phyloP scores from a whole-genome alignment of 2,113 vertebrate species.

The Albula goreensis region DNA sequence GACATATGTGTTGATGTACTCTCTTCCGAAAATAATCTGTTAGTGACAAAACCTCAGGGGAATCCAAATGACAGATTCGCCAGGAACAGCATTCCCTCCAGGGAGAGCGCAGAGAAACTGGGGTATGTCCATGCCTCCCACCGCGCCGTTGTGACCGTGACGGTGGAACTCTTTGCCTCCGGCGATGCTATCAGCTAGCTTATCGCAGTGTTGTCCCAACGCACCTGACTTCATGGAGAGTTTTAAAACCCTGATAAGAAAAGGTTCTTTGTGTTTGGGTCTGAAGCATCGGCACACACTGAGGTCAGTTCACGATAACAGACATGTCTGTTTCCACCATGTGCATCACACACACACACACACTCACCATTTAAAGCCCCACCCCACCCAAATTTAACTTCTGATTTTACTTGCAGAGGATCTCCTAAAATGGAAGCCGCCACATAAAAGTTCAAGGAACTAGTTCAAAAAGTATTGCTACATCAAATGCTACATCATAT shows the following conservation, averaged over 20 bases:
- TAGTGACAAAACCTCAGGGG: neutral
- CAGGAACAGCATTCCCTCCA: neutral
- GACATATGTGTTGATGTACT: neutral
- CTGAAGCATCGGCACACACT: neutral
- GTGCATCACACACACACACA: constrained; percentile 4
- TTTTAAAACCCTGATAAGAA: neutral
- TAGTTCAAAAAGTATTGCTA: too few species aligned
- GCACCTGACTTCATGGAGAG: neutral
- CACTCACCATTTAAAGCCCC: too few species aligned
- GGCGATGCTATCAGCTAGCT: neutral
- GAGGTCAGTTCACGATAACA: neutral
- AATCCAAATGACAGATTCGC: neutral
- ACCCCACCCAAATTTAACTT: too few species aligned
- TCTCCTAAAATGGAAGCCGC: too few species aligned
- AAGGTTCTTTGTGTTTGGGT: neutral
- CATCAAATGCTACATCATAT: too few species aligned
- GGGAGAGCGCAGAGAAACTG: neutral
- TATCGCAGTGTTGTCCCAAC: neutral
- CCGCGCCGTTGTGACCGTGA: neutral
- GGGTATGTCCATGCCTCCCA: neutral
- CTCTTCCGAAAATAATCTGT: neutral
- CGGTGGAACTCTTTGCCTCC: neutral
- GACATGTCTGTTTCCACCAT: neutral
- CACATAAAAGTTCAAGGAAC: too few species aligned
- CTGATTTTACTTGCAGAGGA: too few species aligned